Evolutionary conservation across 2,113 vertebrate species (phyloP).

Genomic region (Cyanistes caeruleus): DNA sequence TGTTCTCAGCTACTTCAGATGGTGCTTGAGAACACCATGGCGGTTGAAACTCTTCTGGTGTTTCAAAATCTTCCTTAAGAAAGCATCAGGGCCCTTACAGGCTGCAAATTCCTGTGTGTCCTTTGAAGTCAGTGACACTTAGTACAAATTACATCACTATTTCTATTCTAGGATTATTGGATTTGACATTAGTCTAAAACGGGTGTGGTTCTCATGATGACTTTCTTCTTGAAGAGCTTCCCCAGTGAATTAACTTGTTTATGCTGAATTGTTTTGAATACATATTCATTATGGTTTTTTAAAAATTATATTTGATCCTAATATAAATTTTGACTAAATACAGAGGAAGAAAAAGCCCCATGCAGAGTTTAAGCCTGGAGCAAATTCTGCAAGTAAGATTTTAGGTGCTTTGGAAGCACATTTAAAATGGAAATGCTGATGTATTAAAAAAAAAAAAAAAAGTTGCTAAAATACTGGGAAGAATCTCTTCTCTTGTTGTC

Average conservation of each 20-base stretch:
- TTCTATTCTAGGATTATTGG: neutral
- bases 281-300: neutral
- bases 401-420: neutral
- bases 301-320: neutral
- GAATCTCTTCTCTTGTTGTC: neutral
- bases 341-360: neutral
- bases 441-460: neutral
- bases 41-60: neutral
- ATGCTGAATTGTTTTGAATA: neutral
- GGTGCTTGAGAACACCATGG: too few species aligned
- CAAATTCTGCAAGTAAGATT: neutral
- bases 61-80: neutral
- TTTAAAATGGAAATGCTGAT: conserved; percentile 33
- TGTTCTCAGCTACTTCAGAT: neutral
- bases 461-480: neutral
- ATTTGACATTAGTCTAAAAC: neutral
- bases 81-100: neutral
- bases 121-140: neutral
- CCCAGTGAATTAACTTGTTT: neutral
- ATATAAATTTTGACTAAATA: neutral
- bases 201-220: neutral
- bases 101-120: neutral
- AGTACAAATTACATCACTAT: neutral
- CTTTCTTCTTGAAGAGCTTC: neutral
- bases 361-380: conserved; percentile 41